Evolutionary conservation across 2,888 invertebrate genomes (phyloP), one percentile per base, ranked within the genome.

Genomic region (Phyllotreta cruciferae): DNA sequence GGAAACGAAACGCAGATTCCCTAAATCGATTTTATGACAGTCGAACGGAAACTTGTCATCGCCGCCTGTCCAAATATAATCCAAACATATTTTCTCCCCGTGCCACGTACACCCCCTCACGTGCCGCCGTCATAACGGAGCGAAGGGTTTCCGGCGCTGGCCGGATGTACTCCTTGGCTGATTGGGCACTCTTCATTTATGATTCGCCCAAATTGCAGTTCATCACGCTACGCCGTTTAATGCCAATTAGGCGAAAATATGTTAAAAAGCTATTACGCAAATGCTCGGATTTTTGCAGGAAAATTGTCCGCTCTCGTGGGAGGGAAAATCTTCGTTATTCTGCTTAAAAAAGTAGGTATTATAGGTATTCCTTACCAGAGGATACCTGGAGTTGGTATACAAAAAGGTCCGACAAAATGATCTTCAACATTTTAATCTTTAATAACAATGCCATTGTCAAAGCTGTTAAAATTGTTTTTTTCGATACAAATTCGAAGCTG

Each of bases 181-280:
- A 79, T 79, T 79, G 78, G 76, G 76, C 78, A 76, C 78, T 77
- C 75, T 76, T 78, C 75, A 73, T 78, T 77, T 74, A 69, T 66
- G 60, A 63, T 49, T 64, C 64, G 62, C 66, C 56, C 66, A 60
- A 79, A 79, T 78, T 78, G 76, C 73, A 71, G 71, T 75, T 74
- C 72, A 77, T 79, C 79, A 79, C 78, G 79, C 77, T 73, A 78
- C 70, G 64, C 70, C 71, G 74, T 77, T 74, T 77, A 75, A 77
- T 77, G 78, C 77, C 74, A 76, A 78, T 78, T 75, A 73, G 67
- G 69, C 71, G 73, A 75, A 73, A 75, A 77, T 76, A 75, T 74
- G 77, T 72, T 74, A 35, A 41, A 60, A 53, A 24, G 24, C 24
- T 24, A 24, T 24, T 24, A 24, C 1, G 24, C 24, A 24, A 24